Evolutionary conservation across 2,797 vertebrate genomes (phyloP), one percentile per base, ranked within the genome.

Genomic region (Lophotriccus pileatus): DNA sequence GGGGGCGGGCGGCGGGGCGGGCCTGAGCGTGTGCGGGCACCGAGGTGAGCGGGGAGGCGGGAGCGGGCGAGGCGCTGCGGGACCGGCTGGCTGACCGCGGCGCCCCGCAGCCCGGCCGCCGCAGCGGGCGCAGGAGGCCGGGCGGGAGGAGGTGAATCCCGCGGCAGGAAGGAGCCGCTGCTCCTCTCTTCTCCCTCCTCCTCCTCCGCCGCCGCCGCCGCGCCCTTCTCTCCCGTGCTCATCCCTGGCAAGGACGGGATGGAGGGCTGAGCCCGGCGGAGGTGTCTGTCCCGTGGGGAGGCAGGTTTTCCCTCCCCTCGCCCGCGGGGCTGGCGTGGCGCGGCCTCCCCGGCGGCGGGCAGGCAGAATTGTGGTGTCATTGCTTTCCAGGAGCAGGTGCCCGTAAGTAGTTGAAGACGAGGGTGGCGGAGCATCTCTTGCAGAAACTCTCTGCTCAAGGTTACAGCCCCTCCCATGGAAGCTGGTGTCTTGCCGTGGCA

Each of bases 281-380:
- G 73, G n/a, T 15, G 36, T 17, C 60, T 15, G 36, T 17, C 60
- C 73, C 6, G 77, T 34, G 21, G 22, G 19, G 23, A 20, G 19
- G 74, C 47, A 0, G 78, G 18, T 1, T 58, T 17, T 34, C 32
- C 13, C 8, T 39, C 19, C 6, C 15, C 16, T 3, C 22, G 66
- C 46, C 69, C 19, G 66, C 30, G 4, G 70, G 84, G 64, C 28
- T 53, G 32, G 0, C 22, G 90, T 5, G 85, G 30, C 1, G 82
- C 84, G 95, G 95, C 89, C 93, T 56, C 25, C n/a, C 53, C 5
- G 79, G 66, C 36, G 70, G 62, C 60, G 14, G 78, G 93, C 49
- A 4, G 69, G 69, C 89, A 70, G 93, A 95, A 95, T 49, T 91
- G 94, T 95, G 77, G 92, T 95, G 94, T 96, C 96, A 94, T 95